These are phyloP conservation scores for Cyprinodon tularosa DNA, from an alignment of 2,113 vertebrate species.

Conservation along the genomic window DNA sequence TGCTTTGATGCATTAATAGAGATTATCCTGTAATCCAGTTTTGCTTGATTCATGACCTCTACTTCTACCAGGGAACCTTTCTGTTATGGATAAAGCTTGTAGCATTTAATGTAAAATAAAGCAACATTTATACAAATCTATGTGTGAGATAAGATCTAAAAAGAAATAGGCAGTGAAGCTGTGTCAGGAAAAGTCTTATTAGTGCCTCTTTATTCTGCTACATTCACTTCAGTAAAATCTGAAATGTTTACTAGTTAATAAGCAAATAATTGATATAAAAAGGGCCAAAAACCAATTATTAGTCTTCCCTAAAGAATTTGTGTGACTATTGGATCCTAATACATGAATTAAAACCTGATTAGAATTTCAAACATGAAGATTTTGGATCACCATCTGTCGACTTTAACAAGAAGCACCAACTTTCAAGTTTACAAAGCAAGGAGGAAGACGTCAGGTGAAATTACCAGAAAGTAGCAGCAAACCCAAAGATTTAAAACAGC, in stretches of 20 bases:
- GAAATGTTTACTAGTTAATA: neutral
- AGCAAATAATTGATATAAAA: neutral
- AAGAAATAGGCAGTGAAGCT: neutral
- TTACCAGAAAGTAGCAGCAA: too few species aligned
- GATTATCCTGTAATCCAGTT: neutral
- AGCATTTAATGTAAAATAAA: neutral
- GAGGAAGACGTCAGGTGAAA: too few species aligned
- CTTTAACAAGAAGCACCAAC: too few species aligned
- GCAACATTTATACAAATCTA: neutral
- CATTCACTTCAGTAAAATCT: neutral
- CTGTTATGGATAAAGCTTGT: neutral
- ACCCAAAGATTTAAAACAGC: too few species aligned
- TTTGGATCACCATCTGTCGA: too few species aligned
- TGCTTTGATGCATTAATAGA: neutral
- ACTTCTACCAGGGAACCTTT: neutral
- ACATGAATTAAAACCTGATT: neutral
- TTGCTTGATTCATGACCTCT: neutral
- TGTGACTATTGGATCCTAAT: neutral
- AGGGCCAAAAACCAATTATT: neutral
- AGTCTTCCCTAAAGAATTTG: neutral
- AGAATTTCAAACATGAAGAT: too few species aligned
- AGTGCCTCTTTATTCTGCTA: neutral
- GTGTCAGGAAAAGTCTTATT: neutral
- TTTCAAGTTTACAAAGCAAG: too few species aligned
- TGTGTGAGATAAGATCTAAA: neutral